These are phyloP conservation scores for Mirza zaza DNA, from an alignment of 2,113 vertebrate genomes.

Conservation along the genomic window DNA sequence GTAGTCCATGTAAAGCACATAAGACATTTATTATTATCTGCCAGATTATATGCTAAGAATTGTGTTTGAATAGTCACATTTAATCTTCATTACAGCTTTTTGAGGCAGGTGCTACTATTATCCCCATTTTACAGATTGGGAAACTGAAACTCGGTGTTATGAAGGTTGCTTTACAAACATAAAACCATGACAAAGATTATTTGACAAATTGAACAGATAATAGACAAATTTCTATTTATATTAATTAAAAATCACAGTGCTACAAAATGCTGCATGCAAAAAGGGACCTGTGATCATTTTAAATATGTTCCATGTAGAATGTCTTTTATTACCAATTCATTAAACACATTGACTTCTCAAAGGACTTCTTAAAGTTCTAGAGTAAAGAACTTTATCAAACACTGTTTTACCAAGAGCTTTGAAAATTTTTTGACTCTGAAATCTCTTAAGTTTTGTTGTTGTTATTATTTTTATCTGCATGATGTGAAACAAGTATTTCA, in stretches of 20 bases:
- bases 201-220: background rate
- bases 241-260: background rate
- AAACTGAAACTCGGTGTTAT: background rate
- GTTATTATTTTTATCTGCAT: background rate
- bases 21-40: background rate
- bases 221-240: background rate
- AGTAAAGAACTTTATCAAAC: background rate
- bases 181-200: background rate
- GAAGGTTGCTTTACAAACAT: background rate
- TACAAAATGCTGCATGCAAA: background rate
- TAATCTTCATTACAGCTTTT: background rate
- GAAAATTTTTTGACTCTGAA: background rate
- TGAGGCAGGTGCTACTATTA: background rate
- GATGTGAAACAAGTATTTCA: background rate
- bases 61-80: background rate
- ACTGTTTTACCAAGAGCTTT: background rate
- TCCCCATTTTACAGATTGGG: background rate
- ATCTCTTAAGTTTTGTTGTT: background rate
- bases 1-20: background rate
- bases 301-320: background rate
- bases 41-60: background rate
- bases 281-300: fast-evolving
- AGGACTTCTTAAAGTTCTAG: background rate
- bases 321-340: background rate
- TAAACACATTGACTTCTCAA: background rate